Conservation (phyloP, 2,888 invertebrate genomes). For the Theodoxus fluviatilis region DNA sequence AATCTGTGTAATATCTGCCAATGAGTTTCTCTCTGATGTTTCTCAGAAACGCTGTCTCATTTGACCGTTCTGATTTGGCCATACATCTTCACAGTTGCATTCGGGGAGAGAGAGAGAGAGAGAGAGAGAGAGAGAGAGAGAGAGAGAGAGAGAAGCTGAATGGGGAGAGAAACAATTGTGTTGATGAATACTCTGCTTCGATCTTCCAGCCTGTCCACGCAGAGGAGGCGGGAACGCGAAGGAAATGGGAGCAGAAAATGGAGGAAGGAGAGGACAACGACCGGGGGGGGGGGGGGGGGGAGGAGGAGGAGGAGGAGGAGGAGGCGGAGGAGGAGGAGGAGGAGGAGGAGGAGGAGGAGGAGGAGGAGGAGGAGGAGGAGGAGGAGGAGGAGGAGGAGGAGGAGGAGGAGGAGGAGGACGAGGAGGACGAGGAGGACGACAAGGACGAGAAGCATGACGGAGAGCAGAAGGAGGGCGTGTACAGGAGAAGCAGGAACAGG, state of each 20-base stretch:
- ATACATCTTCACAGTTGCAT: no score
- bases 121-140: constrained; percentile 19
- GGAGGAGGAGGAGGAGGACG: neutral
- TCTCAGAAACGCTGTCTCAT: neutral
- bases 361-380: neutral
- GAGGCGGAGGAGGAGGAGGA: neutral
- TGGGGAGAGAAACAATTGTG: no score
- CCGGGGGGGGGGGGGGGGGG: neutral
- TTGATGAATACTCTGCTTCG: no score
- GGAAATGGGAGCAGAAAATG: constrained; percentile 5
- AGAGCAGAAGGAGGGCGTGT: neutral
- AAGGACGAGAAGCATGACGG: neutral
- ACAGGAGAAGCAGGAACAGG: neutral
- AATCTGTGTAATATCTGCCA: neutral
- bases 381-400: neutral
- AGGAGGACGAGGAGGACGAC: neutral
- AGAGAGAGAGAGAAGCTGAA: constrained; percentile 25
- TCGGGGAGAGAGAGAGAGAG: neutral
- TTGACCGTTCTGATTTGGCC: no score
- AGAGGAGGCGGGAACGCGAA: constrained; percentile 18
- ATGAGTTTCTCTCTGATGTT: neutral
- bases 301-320: neutral
- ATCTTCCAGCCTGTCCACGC: no score
- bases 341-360: neutral
- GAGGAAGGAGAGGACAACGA: neutral